These are phyloP conservation scores for Fistularia commersonii DNA, from an alignment of 2,797 vertebrate genomes.

Conservation along the genomic window DNA sequence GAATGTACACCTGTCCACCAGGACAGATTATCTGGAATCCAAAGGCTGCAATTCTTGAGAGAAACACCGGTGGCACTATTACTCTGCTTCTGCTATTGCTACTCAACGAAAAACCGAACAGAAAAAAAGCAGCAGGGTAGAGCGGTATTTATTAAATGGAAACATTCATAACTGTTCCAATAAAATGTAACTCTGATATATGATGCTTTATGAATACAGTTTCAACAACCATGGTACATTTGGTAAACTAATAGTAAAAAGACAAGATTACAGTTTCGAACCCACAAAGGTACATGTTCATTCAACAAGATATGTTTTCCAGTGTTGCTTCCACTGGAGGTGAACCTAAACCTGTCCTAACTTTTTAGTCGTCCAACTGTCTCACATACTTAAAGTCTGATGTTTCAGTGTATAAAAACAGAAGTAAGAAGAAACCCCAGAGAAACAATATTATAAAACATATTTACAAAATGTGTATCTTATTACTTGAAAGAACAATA, in stretches of 20 bases:
- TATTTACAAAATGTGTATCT: constrained; percentile 16
- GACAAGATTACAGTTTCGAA: constrained; percentile 7
- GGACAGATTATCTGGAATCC: too few relatives aligned
- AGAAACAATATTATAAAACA: constrained; percentile 47
- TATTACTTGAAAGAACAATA: too few relatives aligned
- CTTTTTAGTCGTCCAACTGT: neutral
- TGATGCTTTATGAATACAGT: constrained; percentile 15
- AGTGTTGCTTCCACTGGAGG: constrained; percentile 18
- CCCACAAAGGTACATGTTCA: constrained; percentile 10
- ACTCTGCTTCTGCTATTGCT: too few relatives aligned
- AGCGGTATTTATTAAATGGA: constrained; percentile 53
- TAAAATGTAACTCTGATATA: constrained; percentile 8
- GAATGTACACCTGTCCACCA: too few relatives aligned
- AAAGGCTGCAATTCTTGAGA: neutral
- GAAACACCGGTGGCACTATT: constrained; percentile 13
- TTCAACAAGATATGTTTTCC: neutral
- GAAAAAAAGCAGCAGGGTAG: neutral
- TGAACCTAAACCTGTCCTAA: constrained; percentile 1
- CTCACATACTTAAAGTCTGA: constrained; percentile 22
- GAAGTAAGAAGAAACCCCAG: constrained; percentile 27
- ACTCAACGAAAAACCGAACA: neutral
- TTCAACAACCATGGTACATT: constrained; percentile 39
- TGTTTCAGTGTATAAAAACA: constrained; percentile 49
- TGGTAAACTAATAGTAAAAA: too few relatives aligned
- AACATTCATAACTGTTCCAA: constrained; percentile 40